These are phyloP conservation scores for Sycobia sp. DNA, from an alignment of 1,140 invertebrate genomes.

Conservation along the genomic window DNA sequence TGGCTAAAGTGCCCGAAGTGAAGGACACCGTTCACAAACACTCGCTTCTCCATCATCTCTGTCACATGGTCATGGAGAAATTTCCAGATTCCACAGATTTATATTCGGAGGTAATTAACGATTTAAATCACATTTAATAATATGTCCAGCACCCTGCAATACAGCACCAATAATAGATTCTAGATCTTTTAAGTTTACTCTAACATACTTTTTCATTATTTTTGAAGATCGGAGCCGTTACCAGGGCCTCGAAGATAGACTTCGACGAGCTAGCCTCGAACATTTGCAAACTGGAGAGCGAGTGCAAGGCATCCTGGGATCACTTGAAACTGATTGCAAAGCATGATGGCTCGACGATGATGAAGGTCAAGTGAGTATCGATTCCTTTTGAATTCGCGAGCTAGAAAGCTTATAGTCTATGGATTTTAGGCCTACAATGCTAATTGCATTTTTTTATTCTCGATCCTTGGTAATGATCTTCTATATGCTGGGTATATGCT, in stretches of 20 bases:
- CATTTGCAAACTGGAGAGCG: slow-evolving; percentile 86
- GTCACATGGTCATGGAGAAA: slow-evolving; percentile 96
- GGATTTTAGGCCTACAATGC: no score
- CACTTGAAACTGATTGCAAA: slow-evolving; percentile 95
- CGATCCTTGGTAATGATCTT: no score
- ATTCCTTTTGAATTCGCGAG: neutral
- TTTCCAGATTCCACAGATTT: slow-evolving; percentile 93
- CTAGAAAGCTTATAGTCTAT: neutral
- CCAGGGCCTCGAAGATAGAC: slow-evolving; percentile 91
- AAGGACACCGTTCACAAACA: slow-evolving; percentile 99
- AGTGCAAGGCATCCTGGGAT: slow-evolving; percentile 98
- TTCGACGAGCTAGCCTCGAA: slow-evolving; percentile 88
- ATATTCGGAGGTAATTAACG: slow-evolving; percentile 92
- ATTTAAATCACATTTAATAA: no score
- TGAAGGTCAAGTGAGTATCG: slow-evolving; percentile 78
- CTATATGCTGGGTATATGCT: no score
- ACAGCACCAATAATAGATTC: no score
- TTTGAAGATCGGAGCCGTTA: slow-evolving; percentile 84
- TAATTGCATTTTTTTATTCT: no score
- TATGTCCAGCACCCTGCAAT: no score
- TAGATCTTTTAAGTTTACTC: no score
- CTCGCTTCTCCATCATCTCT: slow-evolving; percentile 94
- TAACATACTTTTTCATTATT: no score
- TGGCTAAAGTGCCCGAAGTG: slow-evolving; percentile 97
- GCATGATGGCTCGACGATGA: slow-evolving; percentile 88